A percentile compares a stretch with the other conserved stretches of the same genome.
These are phyloP conservation scores for Sitophilus oryzae DNA, from an alignment of 1,140 invertebrate species.

Conservation along the genomic window DNA sequence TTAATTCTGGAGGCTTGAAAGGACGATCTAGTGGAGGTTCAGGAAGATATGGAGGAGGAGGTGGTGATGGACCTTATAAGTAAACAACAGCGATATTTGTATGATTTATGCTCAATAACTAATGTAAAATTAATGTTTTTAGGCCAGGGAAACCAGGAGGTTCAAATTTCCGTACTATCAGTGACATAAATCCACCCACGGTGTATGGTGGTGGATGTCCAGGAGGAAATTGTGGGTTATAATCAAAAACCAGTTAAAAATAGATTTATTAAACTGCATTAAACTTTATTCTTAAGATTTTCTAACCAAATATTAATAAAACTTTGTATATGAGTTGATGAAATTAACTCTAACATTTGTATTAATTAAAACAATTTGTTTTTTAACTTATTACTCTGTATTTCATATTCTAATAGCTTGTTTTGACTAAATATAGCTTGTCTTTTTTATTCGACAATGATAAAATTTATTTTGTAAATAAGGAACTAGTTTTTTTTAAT, in stretches of 20 bases:
- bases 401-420: too few relatives aligned
- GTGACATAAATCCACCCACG: conserved; percentile 34
- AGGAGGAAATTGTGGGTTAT: conserved; percentile 31
- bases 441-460: neutral
- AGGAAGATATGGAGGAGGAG: conserved; percentile 26
- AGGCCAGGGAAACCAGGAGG: conserved; percentile 35
- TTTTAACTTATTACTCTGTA: too few relatives aligned
- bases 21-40: conserved; percentile 16
- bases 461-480: conserved; percentile 3
- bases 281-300: too few relatives aligned
- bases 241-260: too few relatives aligned
- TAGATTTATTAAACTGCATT: too few relatives aligned
- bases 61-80: conserved; percentile 27
- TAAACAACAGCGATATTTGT: conserved; percentile 13
- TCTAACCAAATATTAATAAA: too few relatives aligned
- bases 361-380: too few relatives aligned
- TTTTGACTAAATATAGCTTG: too few relatives aligned
- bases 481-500: conserved; percentile 23
- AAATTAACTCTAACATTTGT: too few relatives aligned
- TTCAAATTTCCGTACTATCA: conserved; percentile 33
- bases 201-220: conserved; percentile 26
- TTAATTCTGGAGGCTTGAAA: conserved; percentile 26
- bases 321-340: too few relatives aligned
- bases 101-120: neutral
- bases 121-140: conserved; percentile 25